These are phyloP conservation scores for Dendrocincla tyrannina DNA, from an alignment of 2,797 vertebrate species.

Conservation along the genomic window DNA sequence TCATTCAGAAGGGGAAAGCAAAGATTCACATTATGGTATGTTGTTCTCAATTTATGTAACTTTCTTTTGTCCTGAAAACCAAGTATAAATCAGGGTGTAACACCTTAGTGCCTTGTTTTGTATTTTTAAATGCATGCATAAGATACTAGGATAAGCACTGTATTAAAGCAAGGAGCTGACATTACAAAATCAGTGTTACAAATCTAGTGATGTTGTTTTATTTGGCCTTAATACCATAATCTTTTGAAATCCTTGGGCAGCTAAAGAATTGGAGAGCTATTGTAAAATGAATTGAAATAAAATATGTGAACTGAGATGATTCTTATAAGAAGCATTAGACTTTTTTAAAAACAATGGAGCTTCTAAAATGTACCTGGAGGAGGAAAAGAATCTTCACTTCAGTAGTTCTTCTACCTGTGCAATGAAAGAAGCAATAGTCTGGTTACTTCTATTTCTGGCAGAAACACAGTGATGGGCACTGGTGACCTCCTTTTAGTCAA, in stretches of 20 bases:
- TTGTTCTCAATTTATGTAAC: neutral
- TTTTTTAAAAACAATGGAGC: neutral
- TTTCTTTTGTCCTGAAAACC: neutral
- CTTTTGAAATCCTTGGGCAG: neutral
- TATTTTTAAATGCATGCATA: neutral
- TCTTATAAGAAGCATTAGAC: neutral
- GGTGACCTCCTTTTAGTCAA: neutral
- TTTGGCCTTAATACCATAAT: neutral
- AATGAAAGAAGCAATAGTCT: neutral
- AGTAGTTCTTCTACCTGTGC: neutral
- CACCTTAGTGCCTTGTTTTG: neutral
- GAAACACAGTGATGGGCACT: neutral
- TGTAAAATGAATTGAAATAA: neutral
- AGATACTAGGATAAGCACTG: neutral
- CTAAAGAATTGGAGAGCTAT: neutral
- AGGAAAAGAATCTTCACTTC: neutral
- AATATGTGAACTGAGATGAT: neutral
- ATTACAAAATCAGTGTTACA: neutral
- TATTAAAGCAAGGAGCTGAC: neutral
- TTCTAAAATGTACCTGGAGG: neutral
- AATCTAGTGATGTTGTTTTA: neutral
- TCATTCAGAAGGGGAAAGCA: slow-evolving; percentile 93
- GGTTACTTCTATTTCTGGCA: neutral
- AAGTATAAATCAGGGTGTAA: neutral
- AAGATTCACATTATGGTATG: slow-evolving; percentile 96